Percentiles rank a stretch among this genome's conserved stretches.
Conservation (phyloP, 2,113 vertebrate species). For the Numida meleagris region DNA sequence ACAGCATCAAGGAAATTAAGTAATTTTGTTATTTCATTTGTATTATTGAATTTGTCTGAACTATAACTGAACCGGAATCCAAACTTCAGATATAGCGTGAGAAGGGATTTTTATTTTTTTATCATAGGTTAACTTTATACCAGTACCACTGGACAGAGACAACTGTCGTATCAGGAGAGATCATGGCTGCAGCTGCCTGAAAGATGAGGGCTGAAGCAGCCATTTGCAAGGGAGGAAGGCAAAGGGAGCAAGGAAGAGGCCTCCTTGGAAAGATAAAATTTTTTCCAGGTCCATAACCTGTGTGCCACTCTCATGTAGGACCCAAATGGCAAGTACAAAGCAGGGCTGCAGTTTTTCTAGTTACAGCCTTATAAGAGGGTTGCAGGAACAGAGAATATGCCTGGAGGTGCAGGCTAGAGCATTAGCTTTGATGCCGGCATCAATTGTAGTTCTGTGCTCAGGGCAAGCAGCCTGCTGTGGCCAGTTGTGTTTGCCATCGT, state of each 20-base stretch:
- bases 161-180: background rate
- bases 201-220: background rate
- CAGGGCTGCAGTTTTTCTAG: background rate
- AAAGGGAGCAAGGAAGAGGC: background rate
- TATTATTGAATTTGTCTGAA: conserved; percentile 68
- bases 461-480: background rate
- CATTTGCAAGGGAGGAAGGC: background rate
- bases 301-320: accelerated
- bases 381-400: accelerated
- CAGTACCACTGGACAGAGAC: background rate
- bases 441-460: background rate
- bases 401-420: accelerated
- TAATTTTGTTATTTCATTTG: conserved; percentile 72
- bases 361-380: background rate
- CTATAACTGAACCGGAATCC: conserved; percentile 63
- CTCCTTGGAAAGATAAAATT: background rate
- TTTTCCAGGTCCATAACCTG: background rate
- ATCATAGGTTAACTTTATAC: background rate
- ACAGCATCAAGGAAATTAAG: conserved; percentile 68
- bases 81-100: conserved; percentile 36
- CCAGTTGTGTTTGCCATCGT: background rate
- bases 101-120: background rate
- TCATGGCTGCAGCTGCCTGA: background rate
- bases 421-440: background rate
- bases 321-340: background rate